Evolutionary conservation across 1,140 invertebrate genomes (phyloP).

Genomic region (Panonychus citri): DNA sequence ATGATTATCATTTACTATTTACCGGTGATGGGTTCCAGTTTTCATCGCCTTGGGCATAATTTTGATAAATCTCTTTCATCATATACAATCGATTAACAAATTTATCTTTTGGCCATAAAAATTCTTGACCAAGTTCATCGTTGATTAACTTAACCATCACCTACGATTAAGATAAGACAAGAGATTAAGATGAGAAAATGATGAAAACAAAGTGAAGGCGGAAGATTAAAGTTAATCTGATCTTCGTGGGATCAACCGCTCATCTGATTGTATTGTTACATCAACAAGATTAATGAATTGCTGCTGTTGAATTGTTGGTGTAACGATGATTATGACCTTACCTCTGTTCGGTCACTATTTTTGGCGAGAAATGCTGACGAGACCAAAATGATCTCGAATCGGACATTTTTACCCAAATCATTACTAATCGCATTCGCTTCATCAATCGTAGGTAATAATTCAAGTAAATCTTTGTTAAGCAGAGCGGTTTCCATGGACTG

Average conservation of each 20-base stretch:
- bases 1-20: background rate
- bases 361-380: conserved; percentile 32
- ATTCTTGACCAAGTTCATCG: conserved; percentile 30
- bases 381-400: conserved; percentile 34
- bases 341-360: conserved; percentile 25
- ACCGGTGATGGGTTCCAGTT: conserved; percentile 30
- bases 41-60: conserved; percentile 30
- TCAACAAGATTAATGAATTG: background rate
- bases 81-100: conserved; percentile 33
- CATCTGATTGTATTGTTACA: background rate
- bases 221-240: too few species aligned
- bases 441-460: conserved; percentile 32
- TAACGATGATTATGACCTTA: conserved; percentile 14
- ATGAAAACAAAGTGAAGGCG: too few species aligned
- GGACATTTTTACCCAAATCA: conserved; percentile 31
- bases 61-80: conserved; percentile 39
- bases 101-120: conserved; percentile 31
- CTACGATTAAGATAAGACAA: conserved; percentile 16
- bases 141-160: conserved; percentile 33
- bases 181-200: too few species aligned
- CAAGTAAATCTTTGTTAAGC: conserved; percentile 31
- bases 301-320: background rate
- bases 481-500: conserved; percentile 20
- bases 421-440: conserved; percentile 36
- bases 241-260: background rate